phyloP scores from a whole-genome alignment of 2,888 invertebrate genomes.

The Chrysolina haemoptera region DNA sequence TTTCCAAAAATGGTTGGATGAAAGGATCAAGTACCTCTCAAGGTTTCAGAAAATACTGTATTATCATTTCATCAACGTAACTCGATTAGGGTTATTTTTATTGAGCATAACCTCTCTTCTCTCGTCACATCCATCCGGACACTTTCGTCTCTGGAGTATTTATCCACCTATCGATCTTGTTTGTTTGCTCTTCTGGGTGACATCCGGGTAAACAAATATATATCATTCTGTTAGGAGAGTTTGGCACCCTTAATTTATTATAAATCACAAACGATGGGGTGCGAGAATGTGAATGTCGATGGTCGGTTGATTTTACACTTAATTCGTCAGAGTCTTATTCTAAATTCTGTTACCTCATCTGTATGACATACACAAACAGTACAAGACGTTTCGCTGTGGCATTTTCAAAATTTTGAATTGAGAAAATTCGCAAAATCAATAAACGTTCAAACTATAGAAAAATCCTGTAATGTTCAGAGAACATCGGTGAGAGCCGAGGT shows the following conservation, averaged over 20 bases:
- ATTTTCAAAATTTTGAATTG: no score
- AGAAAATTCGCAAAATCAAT: no score
- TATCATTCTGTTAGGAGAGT: neutral
- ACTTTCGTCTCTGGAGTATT: neutral
- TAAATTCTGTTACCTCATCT: no score
- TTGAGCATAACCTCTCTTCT: neutral
- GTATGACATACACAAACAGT: no score
- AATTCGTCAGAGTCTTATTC: no score
- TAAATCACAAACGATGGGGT: slow-evolving; percentile 4
- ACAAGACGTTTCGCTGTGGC: no score
- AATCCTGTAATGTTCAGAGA: no score
- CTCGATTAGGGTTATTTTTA: neutral
- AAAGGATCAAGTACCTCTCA: no score
- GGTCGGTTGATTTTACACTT: neutral
- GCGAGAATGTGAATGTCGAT: neutral
- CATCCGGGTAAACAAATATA: slow-evolving; percentile 8
- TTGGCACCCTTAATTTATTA: neutral
- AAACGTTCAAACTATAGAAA: no score
- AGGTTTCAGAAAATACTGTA: neutral
- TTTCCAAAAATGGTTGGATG: no score
- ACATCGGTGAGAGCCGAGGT: no score
- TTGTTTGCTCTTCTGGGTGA: slow-evolving; percentile 5
- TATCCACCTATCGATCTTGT: neutral
- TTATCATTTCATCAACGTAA: neutral
- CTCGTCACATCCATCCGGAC: neutral